Conservation (phyloP, 2,888 invertebrate genomes). For the Stegana nigrithorax region DNA sequence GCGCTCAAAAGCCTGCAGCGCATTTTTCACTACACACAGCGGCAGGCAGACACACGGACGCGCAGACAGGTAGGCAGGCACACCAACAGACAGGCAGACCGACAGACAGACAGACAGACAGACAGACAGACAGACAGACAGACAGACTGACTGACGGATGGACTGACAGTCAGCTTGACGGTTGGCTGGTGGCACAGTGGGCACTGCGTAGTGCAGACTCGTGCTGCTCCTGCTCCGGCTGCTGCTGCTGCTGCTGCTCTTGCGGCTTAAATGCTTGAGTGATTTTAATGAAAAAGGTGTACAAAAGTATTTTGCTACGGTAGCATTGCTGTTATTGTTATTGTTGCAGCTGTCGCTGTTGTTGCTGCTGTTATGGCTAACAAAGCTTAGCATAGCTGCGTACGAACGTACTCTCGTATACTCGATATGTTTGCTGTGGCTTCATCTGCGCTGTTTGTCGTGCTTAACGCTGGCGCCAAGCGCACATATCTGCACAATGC, state of each 20-base stretch:
- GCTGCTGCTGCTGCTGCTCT: too few relatives aligned
- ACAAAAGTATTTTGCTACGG: background rate
- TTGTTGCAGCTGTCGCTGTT: background rate
- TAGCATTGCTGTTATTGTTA: background rate
- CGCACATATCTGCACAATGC: too few relatives aligned
- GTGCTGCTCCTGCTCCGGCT: too few relatives aligned
- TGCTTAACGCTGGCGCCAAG: too few relatives aligned
- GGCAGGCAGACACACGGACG: background rate
- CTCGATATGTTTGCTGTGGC: too few relatives aligned
- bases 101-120: background rate
- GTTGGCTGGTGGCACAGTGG: too few relatives aligned
- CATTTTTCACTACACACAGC: background rate
- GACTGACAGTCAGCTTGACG: background rate
- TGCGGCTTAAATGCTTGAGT: conserved; percentile 15
- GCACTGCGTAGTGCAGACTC: too few relatives aligned
- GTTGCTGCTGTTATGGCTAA: background rate
- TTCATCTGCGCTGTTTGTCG: too few relatives aligned
- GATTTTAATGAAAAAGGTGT: conserved; percentile 16
- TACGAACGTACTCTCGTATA: too few relatives aligned
- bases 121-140: background rate
- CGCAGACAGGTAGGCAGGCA: background rate
- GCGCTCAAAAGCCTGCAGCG: background rate
- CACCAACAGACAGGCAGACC: background rate
- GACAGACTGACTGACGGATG: background rate
- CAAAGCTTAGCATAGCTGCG: too few relatives aligned